Evolutionary conservation across 92 coral and sea anemone species (phyloP), one percentile per base, ranked within the genome.

Genomic region (Epizoanthus illoricatus): DNA sequence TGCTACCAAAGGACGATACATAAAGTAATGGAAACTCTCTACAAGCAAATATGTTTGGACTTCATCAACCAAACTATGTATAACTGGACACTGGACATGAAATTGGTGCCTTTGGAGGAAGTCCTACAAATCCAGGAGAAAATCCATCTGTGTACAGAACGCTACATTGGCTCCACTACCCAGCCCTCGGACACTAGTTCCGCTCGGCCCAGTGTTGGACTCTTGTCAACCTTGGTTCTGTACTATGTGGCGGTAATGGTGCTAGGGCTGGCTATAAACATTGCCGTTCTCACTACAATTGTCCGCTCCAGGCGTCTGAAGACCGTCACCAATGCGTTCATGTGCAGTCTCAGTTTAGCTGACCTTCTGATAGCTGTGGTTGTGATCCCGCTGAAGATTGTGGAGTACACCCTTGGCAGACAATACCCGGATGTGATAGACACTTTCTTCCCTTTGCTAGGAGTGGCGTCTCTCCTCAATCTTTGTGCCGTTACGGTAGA

Each of bases 401-500:
- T 83, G 49, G 92, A 86, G 66, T 52, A 80, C 43, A 72, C 83
- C 63, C 7, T 84, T 5, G 72, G 80, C 1, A 36, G 49, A 23
- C 61, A 80, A 52, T 73, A 33, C 10, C 74, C 88, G 3, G 78
- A 75, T n/a, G 64, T 83, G 5, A 79, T 92, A 3, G 96, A 94
- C 61, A 81, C 92, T 4, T 17, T 93, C 15, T 91, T 90, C 59
- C 94, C 99, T 0, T 82, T 92, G 0, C 87, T 97, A 13, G 99
- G 99, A 6, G 94, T 89, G 8, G 93, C 99, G 4, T 97, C 99
- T 10, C 91, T 97, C 23, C 86, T 97, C 13, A 97, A 90, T 84
- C 88, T 97, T 2, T 90, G 97, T 43, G 97, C 97, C 5, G 99
- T 97, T 9, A 97, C 99, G 3, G 71, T 97, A 54, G 99, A 97